These are phyloP conservation scores for Steatornis caripensis DNA, from an alignment of 2,113 vertebrate genomes.

Conservation along the genomic window DNA sequence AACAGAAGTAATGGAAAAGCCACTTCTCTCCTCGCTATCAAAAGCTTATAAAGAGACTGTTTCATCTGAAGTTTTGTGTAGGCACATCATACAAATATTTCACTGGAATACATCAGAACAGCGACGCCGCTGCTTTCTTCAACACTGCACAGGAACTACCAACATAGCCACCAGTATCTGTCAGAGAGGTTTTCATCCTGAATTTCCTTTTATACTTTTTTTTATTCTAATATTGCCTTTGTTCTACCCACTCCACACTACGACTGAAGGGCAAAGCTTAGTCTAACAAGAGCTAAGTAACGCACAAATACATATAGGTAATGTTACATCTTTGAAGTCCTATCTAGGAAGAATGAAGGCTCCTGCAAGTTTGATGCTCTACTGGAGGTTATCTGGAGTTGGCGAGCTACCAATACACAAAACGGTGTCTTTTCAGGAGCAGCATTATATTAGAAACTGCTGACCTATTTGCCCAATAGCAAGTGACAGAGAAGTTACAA, in stretches of 20 bases:
- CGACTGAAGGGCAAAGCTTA: constrained; percentile 30
- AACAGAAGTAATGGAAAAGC: constrained; percentile 54
- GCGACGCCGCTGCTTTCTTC: neutral
- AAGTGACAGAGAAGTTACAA: neutral
- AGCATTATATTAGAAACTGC: neutral
- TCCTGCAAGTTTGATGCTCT: constrained; percentile 21
- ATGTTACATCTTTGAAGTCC: neutral
- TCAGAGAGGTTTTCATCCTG: constrained; percentile 19
- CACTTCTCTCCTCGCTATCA: constrained; percentile 27
- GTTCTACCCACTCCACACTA: neutral
- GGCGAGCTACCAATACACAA: neutral
- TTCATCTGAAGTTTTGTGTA: constrained; percentile 47
- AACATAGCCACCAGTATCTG: neutral
- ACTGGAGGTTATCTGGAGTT: neutral
- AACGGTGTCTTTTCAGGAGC: constrained; percentile 2
- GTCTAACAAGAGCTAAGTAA: constrained; percentile 30
- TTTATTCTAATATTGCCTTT: constrained; percentile 1
- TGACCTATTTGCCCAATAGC: neutral
- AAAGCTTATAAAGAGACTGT: constrained; percentile 40
- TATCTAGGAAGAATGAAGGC: neutral
- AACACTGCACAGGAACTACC: neutral
- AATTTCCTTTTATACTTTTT: neutral
- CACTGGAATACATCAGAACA: constrained; percentile 12
- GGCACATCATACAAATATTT: constrained; percentile 37
- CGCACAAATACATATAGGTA: neutral